Conservation (phyloP, 2,888 invertebrate species). For the Drosophila meridionalis region DNA sequence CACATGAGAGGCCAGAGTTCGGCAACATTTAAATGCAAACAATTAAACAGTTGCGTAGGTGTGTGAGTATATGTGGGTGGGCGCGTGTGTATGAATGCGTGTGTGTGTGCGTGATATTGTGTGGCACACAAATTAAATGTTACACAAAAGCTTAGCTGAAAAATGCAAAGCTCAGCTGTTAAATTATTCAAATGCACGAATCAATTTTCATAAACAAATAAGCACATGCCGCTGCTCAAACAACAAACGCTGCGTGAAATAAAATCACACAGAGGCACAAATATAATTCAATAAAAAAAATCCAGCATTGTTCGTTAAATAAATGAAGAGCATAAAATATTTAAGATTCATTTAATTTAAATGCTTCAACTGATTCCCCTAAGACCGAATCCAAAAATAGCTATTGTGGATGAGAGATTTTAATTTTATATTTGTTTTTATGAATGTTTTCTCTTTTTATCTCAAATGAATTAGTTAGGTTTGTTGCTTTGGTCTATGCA, state of each 20-base stretch:
- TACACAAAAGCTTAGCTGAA: constrained; percentile 53
- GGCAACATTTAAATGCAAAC: constrained; percentile 56
- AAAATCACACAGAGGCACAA: constrained; percentile 20
- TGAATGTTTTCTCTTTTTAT: background rate
- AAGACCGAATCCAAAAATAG: background rate
- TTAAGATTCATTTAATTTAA: constrained; percentile 22
- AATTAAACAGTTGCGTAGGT: constrained; percentile 28
- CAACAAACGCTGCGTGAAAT: constrained; percentile 20
- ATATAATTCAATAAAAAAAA: constrained; percentile 18
- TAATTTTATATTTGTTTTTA: background rate
- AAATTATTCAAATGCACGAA: constrained; percentile 72
- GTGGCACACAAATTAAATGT: constrained; percentile 45
- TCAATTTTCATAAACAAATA: constrained; percentile 74
- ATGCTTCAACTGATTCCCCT: constrained; percentile 8
- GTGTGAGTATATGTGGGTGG: constrained; percentile 11
- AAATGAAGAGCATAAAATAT: constrained; percentile 1
- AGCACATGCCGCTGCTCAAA: constrained; percentile 17
- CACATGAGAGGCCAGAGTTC: constrained; percentile 52
- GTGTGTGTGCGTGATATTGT: constrained; percentile 19
- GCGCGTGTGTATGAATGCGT: constrained; percentile 1
- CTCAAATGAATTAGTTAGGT: constrained; percentile 12
- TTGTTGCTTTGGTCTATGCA: background rate
- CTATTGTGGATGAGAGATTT: background rate
- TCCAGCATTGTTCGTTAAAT: background rate
- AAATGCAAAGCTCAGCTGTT: constrained; percentile 53